phyloP scores from a whole-genome alignment of 2,797 vertebrate genomes.

The Siniperca scherzeri region DNA sequence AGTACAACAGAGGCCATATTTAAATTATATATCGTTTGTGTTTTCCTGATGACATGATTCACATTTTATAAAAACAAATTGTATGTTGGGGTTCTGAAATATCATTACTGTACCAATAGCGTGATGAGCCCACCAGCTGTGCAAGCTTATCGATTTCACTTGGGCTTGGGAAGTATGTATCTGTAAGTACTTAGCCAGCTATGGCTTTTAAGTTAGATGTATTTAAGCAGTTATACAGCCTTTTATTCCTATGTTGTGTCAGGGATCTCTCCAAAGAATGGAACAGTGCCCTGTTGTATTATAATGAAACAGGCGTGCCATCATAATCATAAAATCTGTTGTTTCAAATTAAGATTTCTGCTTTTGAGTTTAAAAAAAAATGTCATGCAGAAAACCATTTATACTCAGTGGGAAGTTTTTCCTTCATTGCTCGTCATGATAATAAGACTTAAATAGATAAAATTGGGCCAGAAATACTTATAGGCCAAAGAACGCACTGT shows the following conservation, averaged over 20 bases:
- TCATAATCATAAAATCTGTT: not conserved
- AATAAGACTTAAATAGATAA: not conserved
- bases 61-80: conserved; percentile 6
- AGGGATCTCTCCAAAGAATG: conserved; percentile 37
- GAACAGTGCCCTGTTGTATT: not conserved
- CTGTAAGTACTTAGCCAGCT: conserved; percentile 64
- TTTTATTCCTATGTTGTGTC: conserved; percentile 11
- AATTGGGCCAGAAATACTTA: not conserved
- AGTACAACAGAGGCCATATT: not conserved
- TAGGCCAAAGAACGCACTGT: not conserved
- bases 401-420: too few species aligned
- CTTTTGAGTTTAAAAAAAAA: not conserved
- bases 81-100: conserved; percentile 41
- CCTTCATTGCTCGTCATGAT: not conserved
- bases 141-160: conserved; percentile 59
- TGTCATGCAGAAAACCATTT: not conserved
- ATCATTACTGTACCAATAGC: conserved; percentile 64
- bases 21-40: not conserved
- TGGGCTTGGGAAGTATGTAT: conserved; percentile 64
- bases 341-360: not conserved
- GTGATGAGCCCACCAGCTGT: conserved; percentile 59
- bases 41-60: conserved; percentile 3
- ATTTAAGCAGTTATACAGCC: conserved; percentile 5
- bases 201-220: conserved; percentile 21
- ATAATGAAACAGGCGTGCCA: not conserved